Base-by-base conservation (phyloP, 1,140 invertebrate species). In the Cotesia glomerata region DNA sequence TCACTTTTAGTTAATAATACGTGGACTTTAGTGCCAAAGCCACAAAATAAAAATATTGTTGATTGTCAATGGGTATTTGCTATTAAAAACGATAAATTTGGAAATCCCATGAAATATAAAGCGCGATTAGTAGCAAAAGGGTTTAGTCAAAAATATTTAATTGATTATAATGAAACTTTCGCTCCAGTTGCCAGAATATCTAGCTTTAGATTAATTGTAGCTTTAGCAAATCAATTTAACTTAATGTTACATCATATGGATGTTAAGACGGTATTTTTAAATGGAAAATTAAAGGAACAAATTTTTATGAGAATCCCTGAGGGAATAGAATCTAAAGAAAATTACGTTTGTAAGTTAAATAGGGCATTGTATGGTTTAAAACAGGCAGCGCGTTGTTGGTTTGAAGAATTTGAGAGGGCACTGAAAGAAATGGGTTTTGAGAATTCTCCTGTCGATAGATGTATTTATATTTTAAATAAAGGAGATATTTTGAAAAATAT, bases 91-190 rank as follows among this genome's bases (percentile, higher is more conserved):
- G 62, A 65, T 51, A 36, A 80, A 75, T 74, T 75, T 73, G 82
- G 82, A 64, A 74, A 82, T 64, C 74, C 79, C 52, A 39, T 73
- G 54, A 77, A 74, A 66, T 81, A 84, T 77, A 88, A 85, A 67
- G 88, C 83, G 36, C 69, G 86, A 39, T 76, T 87, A 64, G 82
- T 88, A 14, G 84, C 83, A 5, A 80, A 80, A 72, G 87, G 85
- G 8, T 88, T 79, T 61, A 78, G 62, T 34, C 85, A 88, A 78
- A 66, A 76, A 58, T 69, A 81, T 69, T 66, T 79, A 16, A 34
- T 79, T 14, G 83, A 86, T 77, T 86, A 82, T 67, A 64, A 72
- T n/a, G n/a, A n/a, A n/a, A n/a, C n/a, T n/a, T n/a, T n/a, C n/a
- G n/a, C n/a, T n/a, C n/a, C n/a, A n/a, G 66, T 74, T 34, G 61